phyloP scores from a whole-genome alignment of 2,113 vertebrate genomes.

The Bubo scandiacus region DNA sequence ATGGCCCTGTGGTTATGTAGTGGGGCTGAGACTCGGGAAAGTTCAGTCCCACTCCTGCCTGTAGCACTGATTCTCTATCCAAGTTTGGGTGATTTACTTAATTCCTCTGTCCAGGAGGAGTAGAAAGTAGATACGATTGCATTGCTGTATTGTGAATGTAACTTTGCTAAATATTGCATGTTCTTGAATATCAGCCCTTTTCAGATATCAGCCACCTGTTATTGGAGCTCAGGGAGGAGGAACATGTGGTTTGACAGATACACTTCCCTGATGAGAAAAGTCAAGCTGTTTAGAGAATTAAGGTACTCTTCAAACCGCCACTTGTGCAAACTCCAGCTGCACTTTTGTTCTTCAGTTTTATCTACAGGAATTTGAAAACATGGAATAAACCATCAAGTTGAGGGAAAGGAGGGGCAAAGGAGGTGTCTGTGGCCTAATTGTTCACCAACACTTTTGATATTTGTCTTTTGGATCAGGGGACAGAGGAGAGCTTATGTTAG shows the following conservation, averaged over 20 bases:
- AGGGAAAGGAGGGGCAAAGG: background rate
- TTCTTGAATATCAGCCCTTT: background rate
- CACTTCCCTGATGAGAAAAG: background rate
- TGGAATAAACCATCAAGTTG: constrained; percentile 44
- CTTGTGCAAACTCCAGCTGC: background rate
- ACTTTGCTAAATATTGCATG: background rate
- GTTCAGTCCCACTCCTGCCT: background rate
- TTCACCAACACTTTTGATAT: background rate
- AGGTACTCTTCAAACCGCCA: constrained; percentile 27
- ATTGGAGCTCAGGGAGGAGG: background rate
- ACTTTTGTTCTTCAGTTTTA: constrained; percentile 40
- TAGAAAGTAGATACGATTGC: background rate
- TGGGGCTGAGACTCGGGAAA: background rate
- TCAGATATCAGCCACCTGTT: background rate
- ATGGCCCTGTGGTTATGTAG: background rate
- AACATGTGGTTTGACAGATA: background rate
- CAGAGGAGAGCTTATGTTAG: background rate
- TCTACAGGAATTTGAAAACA: constrained; percentile 13
- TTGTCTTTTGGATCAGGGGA: background rate
- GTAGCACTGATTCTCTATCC: rapidly evolving
- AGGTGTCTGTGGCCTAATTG: background rate
- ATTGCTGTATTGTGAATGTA: background rate
- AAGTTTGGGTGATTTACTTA: background rate
- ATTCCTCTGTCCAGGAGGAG: background rate
- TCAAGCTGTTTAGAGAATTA: constrained; percentile 48